Percentiles rank a stretch among this genome's conserved stretches.
These are phyloP conservation scores for Pseudeuparius sepicola DNA, from an alignment of 2,888 invertebrate genomes.

Conservation along the genomic window DNA sequence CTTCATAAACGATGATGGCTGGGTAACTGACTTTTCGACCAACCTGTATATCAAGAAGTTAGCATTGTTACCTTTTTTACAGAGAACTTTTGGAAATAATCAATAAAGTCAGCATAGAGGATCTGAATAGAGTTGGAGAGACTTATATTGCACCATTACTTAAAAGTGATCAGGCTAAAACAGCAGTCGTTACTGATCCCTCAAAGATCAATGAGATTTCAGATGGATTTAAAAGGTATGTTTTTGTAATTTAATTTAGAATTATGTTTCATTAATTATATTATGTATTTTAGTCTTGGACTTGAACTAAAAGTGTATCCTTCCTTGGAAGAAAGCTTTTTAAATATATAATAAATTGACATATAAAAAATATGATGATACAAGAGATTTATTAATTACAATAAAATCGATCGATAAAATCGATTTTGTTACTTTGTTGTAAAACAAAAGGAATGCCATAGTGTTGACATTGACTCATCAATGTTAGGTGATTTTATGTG, in stretches of 20 bases:
- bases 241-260: conserved; percentile 5
- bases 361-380: no score
- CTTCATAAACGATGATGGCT: no score
- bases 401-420: no score
- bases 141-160: conserved; percentile 63
- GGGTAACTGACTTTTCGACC: no score
- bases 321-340: conserved; percentile 54
- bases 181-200: conserved; percentile 70
- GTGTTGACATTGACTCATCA: no score
- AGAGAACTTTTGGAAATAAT: no score
- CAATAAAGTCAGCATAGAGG: conserved; percentile 51
- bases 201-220: conserved; percentile 59
- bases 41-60: no score
- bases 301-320: conserved; percentile 48
- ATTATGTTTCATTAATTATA: conserved; percentile 29
- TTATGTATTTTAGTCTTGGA: conserved; percentile 43
- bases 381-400: no score
- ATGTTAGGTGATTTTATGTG: no score
- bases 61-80: no score
- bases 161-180: conserved; percentile 46
- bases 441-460: no score
- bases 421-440: no score
- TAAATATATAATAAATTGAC: conserved; percentile 41
- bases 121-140: conserved; percentile 57
- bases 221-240: conserved; percentile 55